Base-by-base conservation (phyloP, 2,113 vertebrate species). In the Pelecanoides urinatrix region DNA sequence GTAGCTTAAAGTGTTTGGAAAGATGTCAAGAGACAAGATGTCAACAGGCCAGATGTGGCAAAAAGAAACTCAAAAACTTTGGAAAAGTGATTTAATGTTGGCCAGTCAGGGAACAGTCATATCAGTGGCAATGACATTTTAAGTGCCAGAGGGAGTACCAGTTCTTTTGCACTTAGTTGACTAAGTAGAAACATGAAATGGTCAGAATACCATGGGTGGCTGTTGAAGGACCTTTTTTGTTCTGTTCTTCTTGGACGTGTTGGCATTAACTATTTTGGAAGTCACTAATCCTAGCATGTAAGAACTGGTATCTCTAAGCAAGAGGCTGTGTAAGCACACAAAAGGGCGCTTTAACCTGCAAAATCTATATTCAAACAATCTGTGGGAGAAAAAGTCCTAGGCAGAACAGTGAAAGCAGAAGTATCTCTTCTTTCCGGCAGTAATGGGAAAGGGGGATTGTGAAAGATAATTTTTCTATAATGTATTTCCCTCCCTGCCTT, bases 401-500 rank as follows among this genome's bases (percentile, higher is more conserved):
- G 42, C 27, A 66, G 38, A 82, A 66, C 3, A 27, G 23, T 1
- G 12, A 78, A 91, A 75, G 13, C 3, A 55, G 42, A 86, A 63
- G 9, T 11, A 7, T 34, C 6, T 63, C n/a, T 76, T 75, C 25
- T 58, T 95, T 86, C 50, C 47, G 26, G 3, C 10, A 58, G 6
- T 53, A 55, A 53, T 13, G 7, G 16, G 26, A 91, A 86, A 8
- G 14, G 2, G 5, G 9, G 4, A 38, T 44, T 66, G 49, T 74
- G 29, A 70, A 84, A 86, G 36, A 36, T 27, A 32, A 34, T 25
- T 92, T 26, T 93, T 79, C 78, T 59, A 14, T 34, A 86, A 73
- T 11, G 3, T 20, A 44, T 78, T 86, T 58, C 18, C 7, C 26
- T 66, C 6, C 7, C 11, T 0, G 1, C 12, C 4, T 18, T 9